Conservation (phyloP, 35 echinoderm and acorn worm species). For the Patiria miniata region DNA sequence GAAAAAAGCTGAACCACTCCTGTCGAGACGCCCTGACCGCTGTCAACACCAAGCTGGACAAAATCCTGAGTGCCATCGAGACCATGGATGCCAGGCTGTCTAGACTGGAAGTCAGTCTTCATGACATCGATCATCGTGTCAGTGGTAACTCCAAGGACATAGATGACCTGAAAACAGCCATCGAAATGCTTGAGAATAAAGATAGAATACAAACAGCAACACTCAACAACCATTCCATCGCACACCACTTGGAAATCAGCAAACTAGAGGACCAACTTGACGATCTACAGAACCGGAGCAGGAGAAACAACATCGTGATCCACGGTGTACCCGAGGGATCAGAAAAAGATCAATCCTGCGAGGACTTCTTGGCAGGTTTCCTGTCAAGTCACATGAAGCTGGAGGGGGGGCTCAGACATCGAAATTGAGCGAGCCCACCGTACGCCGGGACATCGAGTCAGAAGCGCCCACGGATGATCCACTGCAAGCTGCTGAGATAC, state of each 20-base stretch:
- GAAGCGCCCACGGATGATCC: not conserved
- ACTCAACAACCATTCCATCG: not conserved
- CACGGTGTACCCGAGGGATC: not conserved
- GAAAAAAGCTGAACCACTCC: no score
- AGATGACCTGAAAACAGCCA: not conserved
- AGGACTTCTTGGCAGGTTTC: not conserved
- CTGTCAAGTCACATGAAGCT: not conserved
- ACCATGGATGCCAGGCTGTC: not conserved
- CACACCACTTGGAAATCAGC: not conserved
- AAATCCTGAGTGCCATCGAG: not conserved
- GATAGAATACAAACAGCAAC: not conserved
- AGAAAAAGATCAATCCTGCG: not conserved
- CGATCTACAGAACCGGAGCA: slow-evolving; percentile 26
- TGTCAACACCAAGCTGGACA: not conserved
- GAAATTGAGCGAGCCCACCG: slow-evolving; percentile 30
- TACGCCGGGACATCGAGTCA: not conserved
- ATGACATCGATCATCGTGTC: not conserved
- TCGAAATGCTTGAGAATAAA: not conserved
- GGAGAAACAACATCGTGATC: slow-evolving; percentile 24
- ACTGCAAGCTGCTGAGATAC: slow-evolving; percentile 15
- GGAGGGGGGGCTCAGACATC: not conserved
- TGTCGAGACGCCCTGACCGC: not conserved
- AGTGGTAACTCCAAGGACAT: not conserved
- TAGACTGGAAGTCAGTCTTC: not conserved
- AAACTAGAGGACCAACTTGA: not conserved